phyloP scores from a whole-genome alignment of 1,140 invertebrate genomes.

The Popillia japonica region DNA sequence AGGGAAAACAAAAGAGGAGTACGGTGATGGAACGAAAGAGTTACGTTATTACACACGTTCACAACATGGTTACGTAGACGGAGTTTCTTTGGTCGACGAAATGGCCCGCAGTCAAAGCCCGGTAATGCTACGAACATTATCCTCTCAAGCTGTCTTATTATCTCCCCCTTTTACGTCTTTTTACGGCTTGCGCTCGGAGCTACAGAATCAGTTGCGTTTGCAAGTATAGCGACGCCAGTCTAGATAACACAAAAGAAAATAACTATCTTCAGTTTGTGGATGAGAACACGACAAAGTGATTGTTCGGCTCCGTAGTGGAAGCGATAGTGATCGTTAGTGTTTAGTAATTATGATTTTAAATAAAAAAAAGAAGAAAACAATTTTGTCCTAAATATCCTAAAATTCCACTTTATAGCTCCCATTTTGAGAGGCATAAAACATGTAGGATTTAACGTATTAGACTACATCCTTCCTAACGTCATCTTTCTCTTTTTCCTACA shows the following conservation, averaged over 20 bases:
- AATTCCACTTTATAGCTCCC: no score
- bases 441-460: no score
- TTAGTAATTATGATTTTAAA: background rate
- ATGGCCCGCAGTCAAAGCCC: background rate
- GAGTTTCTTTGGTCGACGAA: background rate
- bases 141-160: conserved; percentile 14
- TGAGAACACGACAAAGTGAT: background rate
- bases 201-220: background rate
- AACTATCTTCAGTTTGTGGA: background rate
- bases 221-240: background rate
- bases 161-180: background rate
- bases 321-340: background rate
- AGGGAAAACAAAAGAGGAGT: background rate
- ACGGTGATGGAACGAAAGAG: background rate
- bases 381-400: no score
- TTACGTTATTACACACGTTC: background rate
- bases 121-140: background rate
- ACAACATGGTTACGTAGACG: background rate
- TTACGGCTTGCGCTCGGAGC: background rate
- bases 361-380: no score
- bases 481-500: no score
- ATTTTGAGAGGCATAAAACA: no score
- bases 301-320: background rate
- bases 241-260: background rate
- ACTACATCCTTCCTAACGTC: no score